Evolutionary conservation across 2,113 vertebrate genomes (phyloP), one percentile per base, ranked within the genome.

Genomic region (Callithrix jacchus): DNA sequence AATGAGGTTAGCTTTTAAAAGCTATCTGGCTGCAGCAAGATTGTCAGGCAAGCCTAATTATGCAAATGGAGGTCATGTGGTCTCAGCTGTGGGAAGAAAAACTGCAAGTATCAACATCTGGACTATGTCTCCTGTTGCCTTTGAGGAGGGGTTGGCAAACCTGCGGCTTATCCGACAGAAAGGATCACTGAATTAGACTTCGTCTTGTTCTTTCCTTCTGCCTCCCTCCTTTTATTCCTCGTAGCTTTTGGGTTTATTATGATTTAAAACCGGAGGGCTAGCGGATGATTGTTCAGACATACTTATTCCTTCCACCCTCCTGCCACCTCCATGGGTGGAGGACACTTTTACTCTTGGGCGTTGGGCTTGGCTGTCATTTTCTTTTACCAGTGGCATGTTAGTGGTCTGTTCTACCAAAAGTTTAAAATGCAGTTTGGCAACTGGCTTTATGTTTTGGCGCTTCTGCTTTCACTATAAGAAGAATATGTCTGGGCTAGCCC

Each of bases 21-120:
- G 42, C 37, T 16, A 8, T 14, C 12, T 35, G 13, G 37, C 42
- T 14, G 42, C 1, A 3, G n/a, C 5, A 12, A 4, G 47, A 58
- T n/a, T 3, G 8, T 1, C 1, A 45, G 40, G 45, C 18, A 27
- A 56, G 42, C 6, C 9, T n/a, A 0, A 7, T 8, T 16, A 16
- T 27, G 54, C 30, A 30, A 5, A 66, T 1, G 4, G 70, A 25
- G 42, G 20, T 30, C 4, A 1, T 4, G 40, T 8, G 61, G 37
- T 18, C 83, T 96, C 68, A 6, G 23, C 3, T 37, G 2, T 25
- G 71, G 73, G 27, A 52, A 56, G 49, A 71, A 54, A 17, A 58
- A 49, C 30, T 5, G 4, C 11, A 32, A 27, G 21, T 16, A 6
- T 11, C 21, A 37, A 32, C 13, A n/a, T 73, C 35, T 70, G 83